Base-by-base conservation (phyloP, 2,888 invertebrate genomes). In the Poecilobothrus nobilitatus region DNA sequence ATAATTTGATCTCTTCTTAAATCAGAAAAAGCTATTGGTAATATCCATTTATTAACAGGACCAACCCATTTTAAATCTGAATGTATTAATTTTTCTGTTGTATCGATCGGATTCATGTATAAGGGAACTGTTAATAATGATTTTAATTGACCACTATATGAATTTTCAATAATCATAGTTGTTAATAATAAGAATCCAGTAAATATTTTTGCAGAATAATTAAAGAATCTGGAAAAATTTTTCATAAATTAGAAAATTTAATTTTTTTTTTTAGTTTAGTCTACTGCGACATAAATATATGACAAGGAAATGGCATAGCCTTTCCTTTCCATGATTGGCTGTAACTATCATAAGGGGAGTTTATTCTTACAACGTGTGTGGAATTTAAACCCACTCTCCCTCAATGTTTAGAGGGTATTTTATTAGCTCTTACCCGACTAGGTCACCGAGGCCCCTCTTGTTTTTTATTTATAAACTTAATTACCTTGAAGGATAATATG, bases 91-190 rank as follows among this genome's bases (percentile, higher is more conserved):
- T 80, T 80, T 0, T 72, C 71, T 5, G 78, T 75, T 0, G 76
- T 78, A 66, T 81, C 79, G 27, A 80, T 76, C 0, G 79, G 78
- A 6, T 77, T 75, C 0, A 72, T 75, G 66, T 76, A 79, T 1
- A 78, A 69, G 1, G 81, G 81, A 41, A 79, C 74, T 0, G 81
- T 80, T 2, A 81, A 72, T 66, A 80, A 66, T 0, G 80, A 80
- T 72, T 81, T 81, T 1, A 81, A 68, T 66, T 79, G 78, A 0
- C 81, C 80, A 68, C 80, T 79, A 71, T 81, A 81, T 10, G 77
- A 79, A 68, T 80, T 79, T 71, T 81, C 80, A 73, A 81, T 68
- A 0, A 80, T 81, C 2, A 81, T 76, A 0, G 78, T 78, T 6
- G 80, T 78, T 67, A 79, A 74, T 0, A 81, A 71, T n/a, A 81